A percentile compares a stretch with the other conserved stretches of the same genome.
These are phyloP conservation scores for Otocyon megalotis DNA, from an alignment of 2,113 vertebrate genomes.

Conservation along the genomic window DNA sequence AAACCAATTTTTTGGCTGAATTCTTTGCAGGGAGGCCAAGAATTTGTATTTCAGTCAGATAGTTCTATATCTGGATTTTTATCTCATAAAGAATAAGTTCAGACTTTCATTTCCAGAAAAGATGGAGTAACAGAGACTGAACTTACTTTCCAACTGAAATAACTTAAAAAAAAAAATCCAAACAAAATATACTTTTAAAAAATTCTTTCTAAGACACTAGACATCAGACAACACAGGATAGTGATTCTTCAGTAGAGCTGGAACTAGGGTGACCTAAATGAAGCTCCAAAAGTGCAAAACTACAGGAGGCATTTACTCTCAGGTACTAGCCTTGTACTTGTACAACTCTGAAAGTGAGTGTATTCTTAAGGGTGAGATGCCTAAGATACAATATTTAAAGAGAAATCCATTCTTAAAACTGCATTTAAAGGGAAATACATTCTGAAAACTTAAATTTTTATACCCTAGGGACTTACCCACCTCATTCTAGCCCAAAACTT, in stretches of 20 bases:
- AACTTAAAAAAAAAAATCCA: neutral
- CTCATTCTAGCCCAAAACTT: neutral
- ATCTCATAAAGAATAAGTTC: neutral
- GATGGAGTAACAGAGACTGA: neutral
- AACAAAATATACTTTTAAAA: neutral
- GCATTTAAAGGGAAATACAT: neutral
- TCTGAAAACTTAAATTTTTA: neutral
- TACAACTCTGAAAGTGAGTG: neutral
- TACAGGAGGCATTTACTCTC: neutral
- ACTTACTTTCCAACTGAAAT: neutral
- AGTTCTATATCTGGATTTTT: neutral
- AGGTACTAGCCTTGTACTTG: neutral
- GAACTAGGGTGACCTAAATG: neutral
- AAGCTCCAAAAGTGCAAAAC: neutral
- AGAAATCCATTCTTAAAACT: neutral
- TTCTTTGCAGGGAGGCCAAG: neutral
- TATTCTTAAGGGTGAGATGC: neutral
- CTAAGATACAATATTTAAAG: neutral
- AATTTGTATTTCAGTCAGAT: neutral
- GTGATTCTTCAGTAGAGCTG: neutral
- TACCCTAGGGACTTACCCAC: neutral
- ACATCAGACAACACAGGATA: neutral
- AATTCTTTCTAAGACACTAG: neutral
- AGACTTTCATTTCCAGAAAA: slow-evolving; percentile 26
- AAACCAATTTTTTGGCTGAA: neutral